Percentiles rank a stretch among this genome's conserved stretches.
Evolutionary conservation across 35 echinoderm and acorn worm genomes (phyloP).

Genomic region (Heliocidaris erythrogramma): DNA sequence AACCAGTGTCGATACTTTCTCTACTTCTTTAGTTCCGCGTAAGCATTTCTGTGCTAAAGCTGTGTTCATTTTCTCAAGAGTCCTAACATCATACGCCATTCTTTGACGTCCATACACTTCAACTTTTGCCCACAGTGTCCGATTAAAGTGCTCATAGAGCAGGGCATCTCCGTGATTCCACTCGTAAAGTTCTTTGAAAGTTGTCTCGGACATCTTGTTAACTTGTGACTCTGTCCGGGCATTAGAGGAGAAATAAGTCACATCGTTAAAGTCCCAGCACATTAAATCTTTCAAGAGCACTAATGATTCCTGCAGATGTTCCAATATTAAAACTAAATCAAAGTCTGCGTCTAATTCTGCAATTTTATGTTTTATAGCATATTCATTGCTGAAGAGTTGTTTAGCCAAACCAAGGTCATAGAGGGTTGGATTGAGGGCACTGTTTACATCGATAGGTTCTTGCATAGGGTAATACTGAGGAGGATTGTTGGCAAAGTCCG

Average conservation of each 20-base stretch:
- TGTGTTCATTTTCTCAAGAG: conserved; percentile 37
- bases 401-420: conserved; percentile 68
- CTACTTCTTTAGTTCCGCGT: conserved; percentile 25
- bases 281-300: conserved; percentile 71
- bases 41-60: conserved; percentile 40
- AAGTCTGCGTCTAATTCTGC: conserved; percentile 37
- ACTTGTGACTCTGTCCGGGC: conserved; percentile 61
- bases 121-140: conserved; percentile 70
- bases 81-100: conserved; percentile 55
- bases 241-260: conserved; percentile 69
- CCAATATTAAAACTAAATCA: conserved; percentile 76
- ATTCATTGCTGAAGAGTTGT: background rate
- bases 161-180: conserved; percentile 81
- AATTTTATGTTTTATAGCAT: conserved; percentile 62
- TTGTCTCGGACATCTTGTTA: conserved; percentile 25
- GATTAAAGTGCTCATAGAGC: conserved; percentile 82
- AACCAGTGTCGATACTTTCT: background rate
- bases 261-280: conserved; percentile 82
- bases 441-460: background rate
- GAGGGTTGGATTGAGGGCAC: conserved; percentile 68
- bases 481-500: conserved; percentile 48
- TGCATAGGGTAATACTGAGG: background rate
- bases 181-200: conserved; percentile 43
- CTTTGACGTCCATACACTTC: conserved; percentile 64
- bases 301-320: conserved; percentile 70